Evolutionary conservation across 2,797 vertebrate genomes (phyloP), one percentile per base, ranked within the genome.

Genomic region (Tauraco hartlaubi): DNA sequence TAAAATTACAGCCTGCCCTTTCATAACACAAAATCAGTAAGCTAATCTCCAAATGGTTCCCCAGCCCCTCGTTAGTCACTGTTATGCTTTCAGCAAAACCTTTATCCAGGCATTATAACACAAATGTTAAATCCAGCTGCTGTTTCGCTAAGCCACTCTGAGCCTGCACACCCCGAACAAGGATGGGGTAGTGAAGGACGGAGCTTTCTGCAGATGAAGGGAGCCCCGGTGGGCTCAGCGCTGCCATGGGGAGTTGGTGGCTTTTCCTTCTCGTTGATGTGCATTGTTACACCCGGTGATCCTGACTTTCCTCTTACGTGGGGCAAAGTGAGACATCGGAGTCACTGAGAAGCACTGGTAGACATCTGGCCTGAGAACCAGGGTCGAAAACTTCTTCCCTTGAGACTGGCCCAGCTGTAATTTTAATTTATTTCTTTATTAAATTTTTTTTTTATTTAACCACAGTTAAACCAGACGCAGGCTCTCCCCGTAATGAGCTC

Each of bases 301-400:
- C 48, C 46, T 17, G 10, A 16, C 14, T 54, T 88, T 35, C 11
- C 28, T 74, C 31, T 67, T 54, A 9, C 1, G 1, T 0, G 1
- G 5, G 12, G 15, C 4, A 39, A 64, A 49, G 28, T 1, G 14
- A 68, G 29, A 8, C 8, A 0, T 1, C 1, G 0, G 35, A n/a
- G 21, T 72, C 16, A 2, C 17, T 37, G 73, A 37, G 49, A 61
- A 68, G 54, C 25, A 2, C 31, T 20, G n/a, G 5, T 49, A 21
- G 33, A 49, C 41, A 54, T 46, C 17, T 0, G 0, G 22, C 29
- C 21, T 15, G 54, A 62, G 61, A 43, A 35, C 2, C 6, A 3
- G 48, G 28, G 1, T 33, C 2, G 2, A 35, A 78, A 31, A 11
- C 37, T 31, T 71, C 37, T 64, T 88, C 44, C 37, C 19, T 2